phyloP scores from a whole-genome alignment of 2,113 vertebrate species.

The Mustela lutreola region DNA sequence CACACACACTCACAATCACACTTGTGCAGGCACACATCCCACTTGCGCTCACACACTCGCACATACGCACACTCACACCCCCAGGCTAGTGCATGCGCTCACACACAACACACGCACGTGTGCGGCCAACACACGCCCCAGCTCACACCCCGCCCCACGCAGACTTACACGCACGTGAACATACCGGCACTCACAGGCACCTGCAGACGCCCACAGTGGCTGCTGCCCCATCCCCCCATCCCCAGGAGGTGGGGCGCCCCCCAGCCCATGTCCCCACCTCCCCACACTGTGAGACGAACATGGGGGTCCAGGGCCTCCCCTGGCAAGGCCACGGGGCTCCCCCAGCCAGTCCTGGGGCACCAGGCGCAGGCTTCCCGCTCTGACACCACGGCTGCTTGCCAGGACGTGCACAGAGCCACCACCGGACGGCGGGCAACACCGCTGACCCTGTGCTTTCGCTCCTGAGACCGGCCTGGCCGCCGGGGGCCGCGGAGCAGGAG shows the following conservation, averaged over 20 bases:
- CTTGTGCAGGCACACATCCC: not conserved
- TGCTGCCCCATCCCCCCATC: not conserved
- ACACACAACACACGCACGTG: not conserved
- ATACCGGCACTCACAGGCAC: not conserved
- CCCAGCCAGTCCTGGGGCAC: not conserved
- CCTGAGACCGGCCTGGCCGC: not conserved
- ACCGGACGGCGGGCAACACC: not conserved
- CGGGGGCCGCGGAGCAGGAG: accelerated
- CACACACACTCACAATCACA: accelerated
- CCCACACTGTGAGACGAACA: not conserved
- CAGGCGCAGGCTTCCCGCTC: not conserved
- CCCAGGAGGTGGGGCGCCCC: not conserved
- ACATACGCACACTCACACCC: accelerated
- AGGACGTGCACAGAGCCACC: accelerated
- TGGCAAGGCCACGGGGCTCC: not conserved
- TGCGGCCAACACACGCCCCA: too few species aligned
- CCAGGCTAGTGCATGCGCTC: accelerated
- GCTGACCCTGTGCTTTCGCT: accelerated
- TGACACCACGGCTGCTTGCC: not conserved
- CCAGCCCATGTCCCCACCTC: not conserved
- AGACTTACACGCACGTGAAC: not conserved
- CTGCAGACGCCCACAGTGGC: accelerated
- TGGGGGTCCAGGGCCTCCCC: not conserved
- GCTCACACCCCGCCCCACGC: not conserved
- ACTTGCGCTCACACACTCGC: not conserved